Evolutionary conservation across 2,888 invertebrate genomes (phyloP), one percentile per base, ranked within the genome.

Genomic region (Calliscelio sp.): DNA sequence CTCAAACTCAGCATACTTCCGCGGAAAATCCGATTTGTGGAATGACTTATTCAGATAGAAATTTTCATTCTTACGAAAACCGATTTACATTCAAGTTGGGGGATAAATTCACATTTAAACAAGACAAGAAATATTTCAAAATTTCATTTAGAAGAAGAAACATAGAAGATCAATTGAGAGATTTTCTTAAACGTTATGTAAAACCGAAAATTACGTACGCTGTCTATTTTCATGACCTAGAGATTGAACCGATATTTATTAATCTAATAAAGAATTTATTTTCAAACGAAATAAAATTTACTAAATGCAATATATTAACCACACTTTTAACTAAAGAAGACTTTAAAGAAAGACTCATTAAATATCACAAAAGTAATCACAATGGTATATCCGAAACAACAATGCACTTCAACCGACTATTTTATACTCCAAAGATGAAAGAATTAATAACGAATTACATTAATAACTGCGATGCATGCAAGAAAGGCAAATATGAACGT

Each of bases 401-500:
- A 1, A 16, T 8, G 8, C 63, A 63, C 22, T 63, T 63, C 10
- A 63, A 63, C 18, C 44, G 44, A 63, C 20, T 24, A 16, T 14
- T 22, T 14, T 38, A 61, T 11, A 61, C 61, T n/a, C 41, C 41
- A 38, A 61, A 38, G 32, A 61, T 61, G 61, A 61, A 61, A 41
- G 61, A 61, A 61, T 4, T 61, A 7, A 61, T 61, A 6, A 61
- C 18, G 2, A 22, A 24, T 7, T 61, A 61, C 22, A 61, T 61
- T 41, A 61, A 35, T 25, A 28, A 28, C 28, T 28, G 28, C 28
- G 35, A 59, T 38, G 16, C 38, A 2, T 35, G 35, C 16, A 59
- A 59, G 35, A 63, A 63, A 25, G 44, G 24, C 2, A 63, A 63
- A 44, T 63, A 41, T 25, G 63, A 63, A 63, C 63, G 63, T 44